Evolutionary conservation across 2,797 vertebrate species (phyloP), one percentile per base, ranked within the genome.

Genomic region (Parauchenoglanis punctatus): DNA sequence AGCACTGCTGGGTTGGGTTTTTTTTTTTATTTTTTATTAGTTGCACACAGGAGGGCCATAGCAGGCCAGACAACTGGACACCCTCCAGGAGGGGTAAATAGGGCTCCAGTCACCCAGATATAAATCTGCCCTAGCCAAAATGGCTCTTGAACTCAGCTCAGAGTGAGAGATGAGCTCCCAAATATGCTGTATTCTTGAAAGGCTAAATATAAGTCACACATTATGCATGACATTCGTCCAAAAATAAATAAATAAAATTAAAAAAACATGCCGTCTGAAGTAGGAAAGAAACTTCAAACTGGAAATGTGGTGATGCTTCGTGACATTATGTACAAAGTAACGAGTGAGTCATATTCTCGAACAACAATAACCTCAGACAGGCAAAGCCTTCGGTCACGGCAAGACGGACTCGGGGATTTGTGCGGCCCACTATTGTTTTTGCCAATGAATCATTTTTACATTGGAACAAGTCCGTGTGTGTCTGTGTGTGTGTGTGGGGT

Each of bases 11-110:
- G 49, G 49, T 1, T 40, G 40, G 90, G 86, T 89, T 90, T 93
- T 92, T 91, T 92, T 93, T 93, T 93, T 87, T 90, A 91, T 91
- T 93, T 91, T 77, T 87, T 93, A 93, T 91, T 40, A 58, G 76
- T 59, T 80, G 59, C 56, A 76, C 65, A 72, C 81, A 80, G 58
- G 84, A 85, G 90, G 92, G 93, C 94, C 89, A 46, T 23, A 82
- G 76, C 91, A 91, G 89, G 61, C 86, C 88, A 91, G 93, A 94
- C 92, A 70, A 93, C 65, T 44, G 76, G 13, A 88, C 80, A 86
- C 52, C 40, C 89, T 89, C 88, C 89, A 91, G 89, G 84, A 85
- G 85, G 84, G 87, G 89, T 91, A 92, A 93, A 93, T 91, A 92
- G 90, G 91, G 90, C 91, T 87, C 89, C 83, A 89, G 85, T 87